These are phyloP conservation scores for Vireo altiloquus DNA, from an alignment of 2,113 vertebrate species.

Conservation along the genomic window DNA sequence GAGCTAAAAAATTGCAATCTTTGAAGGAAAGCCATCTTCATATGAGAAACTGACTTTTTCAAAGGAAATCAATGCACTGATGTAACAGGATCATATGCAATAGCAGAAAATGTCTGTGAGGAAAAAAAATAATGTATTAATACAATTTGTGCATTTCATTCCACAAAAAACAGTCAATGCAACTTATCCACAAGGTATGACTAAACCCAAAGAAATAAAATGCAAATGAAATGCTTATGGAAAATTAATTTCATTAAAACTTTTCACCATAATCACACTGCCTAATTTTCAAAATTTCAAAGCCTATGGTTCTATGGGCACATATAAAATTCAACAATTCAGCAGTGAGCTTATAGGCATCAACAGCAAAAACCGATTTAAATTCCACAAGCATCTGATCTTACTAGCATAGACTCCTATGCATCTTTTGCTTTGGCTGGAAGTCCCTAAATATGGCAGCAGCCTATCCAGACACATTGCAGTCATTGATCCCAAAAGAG, in stretches of 20 bases:
- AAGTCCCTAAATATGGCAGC: neutral
- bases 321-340: neutral
- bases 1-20: neutral
- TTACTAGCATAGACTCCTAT: neutral
- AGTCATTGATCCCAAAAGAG: neutral
- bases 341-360: neutral
- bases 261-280: neutral
- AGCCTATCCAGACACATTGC: neutral
- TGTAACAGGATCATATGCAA: neutral
- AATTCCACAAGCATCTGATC: neutral
- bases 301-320: neutral
- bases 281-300: neutral
- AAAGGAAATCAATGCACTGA: neutral
- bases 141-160: neutral
- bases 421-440: neutral
- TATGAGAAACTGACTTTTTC: neutral
- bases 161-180: neutral
- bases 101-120: neutral
- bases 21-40: slow-evolving; percentile 11
- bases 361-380: neutral
- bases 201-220: neutral
- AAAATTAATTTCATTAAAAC: neutral
- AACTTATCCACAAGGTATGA: neutral
- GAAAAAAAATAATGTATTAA: neutral
- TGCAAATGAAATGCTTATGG: neutral